Percentiles rank a stretch among this genome's conserved stretches.
Conservation (phyloP, 2,888 invertebrate genomes). For the Seladonia tumulorum region DNA sequence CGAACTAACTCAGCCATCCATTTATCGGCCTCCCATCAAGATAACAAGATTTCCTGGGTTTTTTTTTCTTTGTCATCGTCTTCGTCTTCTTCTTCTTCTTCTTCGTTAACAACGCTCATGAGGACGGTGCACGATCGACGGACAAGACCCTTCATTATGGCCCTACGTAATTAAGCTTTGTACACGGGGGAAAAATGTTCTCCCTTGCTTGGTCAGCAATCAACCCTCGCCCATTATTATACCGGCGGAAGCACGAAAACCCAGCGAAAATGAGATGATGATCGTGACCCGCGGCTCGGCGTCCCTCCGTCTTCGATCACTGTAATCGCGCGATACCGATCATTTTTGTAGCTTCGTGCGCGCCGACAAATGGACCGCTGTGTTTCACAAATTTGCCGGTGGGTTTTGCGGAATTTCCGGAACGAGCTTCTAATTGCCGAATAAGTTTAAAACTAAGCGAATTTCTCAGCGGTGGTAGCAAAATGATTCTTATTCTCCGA, state of each 20-base stretch:
- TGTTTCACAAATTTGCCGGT: not conserved
- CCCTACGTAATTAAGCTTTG: constrained; percentile 66
- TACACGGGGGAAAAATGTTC: constrained; percentile 49
- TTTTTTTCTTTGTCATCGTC: not conserved
- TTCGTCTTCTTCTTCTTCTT: not conserved
- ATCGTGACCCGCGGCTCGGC: not conserved
- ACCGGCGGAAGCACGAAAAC: constrained; percentile 35
- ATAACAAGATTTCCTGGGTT: constrained; percentile 57
- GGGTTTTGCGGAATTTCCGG: not conserved
- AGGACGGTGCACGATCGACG: constrained; percentile 42
- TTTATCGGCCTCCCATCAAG: constrained; percentile 71
- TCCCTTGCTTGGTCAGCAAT: constrained; percentile 23
- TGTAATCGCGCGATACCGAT: not conserved
- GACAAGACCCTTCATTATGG: constrained; percentile 67
- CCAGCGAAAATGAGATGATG: constrained; percentile 12
- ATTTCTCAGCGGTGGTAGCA: too few relatives aligned
- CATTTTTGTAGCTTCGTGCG: not conserved
- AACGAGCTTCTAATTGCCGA: not conserved
- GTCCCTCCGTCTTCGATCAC: not conserved
- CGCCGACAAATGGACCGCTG: not conserved
- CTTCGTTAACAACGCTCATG: constrained; percentile 50
- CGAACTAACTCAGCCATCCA: constrained; percentile 57
- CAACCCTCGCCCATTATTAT: constrained; percentile 36
- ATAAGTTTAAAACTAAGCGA: too few relatives aligned
- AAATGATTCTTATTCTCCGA: not conserved